Percentiles rank a stretch among this genome's conserved stretches.
Evolutionary conservation across 2,888 invertebrate species (phyloP).

Genomic region (Drosophila conformis): DNA sequence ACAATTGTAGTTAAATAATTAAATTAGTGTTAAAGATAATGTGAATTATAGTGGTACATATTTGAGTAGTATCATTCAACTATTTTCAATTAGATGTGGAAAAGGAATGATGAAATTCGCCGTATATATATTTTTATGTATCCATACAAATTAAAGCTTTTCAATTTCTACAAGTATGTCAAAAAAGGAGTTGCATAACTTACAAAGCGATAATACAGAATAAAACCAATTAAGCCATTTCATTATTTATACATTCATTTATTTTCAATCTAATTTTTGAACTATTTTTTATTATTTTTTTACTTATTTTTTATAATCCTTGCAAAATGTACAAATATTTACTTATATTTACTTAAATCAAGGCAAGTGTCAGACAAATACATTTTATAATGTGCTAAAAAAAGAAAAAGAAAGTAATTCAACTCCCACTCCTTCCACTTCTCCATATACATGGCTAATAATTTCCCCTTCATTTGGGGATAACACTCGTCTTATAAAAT

Average conservation of each 20-base stretch:
- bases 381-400: neutral
- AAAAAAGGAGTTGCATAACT: neutral
- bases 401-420: neutral
- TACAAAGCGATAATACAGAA: neutral
- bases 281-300: neutral
- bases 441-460: neutral
- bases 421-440: neutral
- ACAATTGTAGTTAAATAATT: neutral
- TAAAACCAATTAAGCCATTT: neutral
- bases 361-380: neutral
- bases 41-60: neutral
- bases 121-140: neutral
- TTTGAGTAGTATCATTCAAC: neutral
- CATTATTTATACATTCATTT: neutral
- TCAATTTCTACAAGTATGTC: neutral
- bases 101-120: neutral
- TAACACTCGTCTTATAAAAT: conserved; percentile 13
- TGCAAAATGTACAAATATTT: neutral
- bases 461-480: neutral
- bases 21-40: neutral
- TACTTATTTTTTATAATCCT: neutral
- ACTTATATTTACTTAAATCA: neutral
- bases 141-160: neutral
- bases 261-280: neutral
- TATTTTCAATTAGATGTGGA: neutral